These are phyloP conservation scores for Argya squamiceps DNA, from an alignment of 2,797 vertebrate species.

Conservation along the genomic window DNA sequence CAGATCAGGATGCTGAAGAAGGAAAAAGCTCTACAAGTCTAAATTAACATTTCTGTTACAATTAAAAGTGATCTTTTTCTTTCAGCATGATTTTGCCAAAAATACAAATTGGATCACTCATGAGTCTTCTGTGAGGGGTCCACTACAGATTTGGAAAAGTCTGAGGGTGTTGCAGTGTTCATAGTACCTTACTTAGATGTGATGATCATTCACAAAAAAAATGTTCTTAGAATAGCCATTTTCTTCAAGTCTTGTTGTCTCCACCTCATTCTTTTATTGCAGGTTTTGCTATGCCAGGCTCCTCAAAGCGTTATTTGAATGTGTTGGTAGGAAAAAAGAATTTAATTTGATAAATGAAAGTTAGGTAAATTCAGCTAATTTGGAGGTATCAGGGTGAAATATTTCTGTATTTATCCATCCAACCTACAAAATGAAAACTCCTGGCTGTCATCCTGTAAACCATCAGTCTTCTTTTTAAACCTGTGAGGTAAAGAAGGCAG, in stretches of 20 bases:
- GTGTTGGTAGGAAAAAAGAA: background rate
- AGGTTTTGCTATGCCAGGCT: background rate
- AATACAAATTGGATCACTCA: background rate
- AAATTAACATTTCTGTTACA: background rate
- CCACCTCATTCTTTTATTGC: background rate
- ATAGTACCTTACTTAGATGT: background rate
- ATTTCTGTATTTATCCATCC: background rate
- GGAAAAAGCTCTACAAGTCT: background rate
- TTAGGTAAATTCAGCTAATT: background rate
- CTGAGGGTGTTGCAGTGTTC: background rate
- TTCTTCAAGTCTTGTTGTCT: background rate
- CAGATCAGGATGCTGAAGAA: background rate
- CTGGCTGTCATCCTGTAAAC: background rate
- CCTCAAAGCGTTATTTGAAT: background rate
- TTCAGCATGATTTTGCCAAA: background rate
- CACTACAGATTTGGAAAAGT: background rate
- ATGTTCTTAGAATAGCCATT: background rate
- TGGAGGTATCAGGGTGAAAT: background rate
- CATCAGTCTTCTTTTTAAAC: background rate
- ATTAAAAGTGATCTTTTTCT: background rate
- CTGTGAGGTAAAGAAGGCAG: background rate
- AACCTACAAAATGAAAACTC: background rate
- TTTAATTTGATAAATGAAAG: background rate
- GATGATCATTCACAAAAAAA: background rate
- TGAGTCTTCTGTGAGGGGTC: background rate